Conservation (phyloP, 1,140 invertebrate genomes). For the Papilio dardanus region DNA sequence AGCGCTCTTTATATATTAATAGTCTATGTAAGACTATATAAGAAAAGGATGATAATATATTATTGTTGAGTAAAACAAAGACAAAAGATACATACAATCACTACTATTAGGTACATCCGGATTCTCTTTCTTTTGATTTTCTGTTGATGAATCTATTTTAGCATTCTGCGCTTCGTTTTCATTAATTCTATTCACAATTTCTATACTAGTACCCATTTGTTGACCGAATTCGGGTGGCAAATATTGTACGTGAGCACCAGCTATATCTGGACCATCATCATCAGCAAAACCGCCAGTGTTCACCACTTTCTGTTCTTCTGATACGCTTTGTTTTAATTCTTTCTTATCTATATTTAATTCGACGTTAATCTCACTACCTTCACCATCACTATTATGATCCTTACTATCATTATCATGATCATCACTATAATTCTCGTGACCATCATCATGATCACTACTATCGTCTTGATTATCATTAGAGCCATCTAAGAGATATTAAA, state of each 20-base stretch:
- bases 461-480: neutral
- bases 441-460: neutral
- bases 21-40: too few relatives aligned
- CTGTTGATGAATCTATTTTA: neutral
- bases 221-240: neutral
- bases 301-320: neutral
- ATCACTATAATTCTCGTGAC: neutral
- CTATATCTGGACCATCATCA: neutral
- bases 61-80: neutral
- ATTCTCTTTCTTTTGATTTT: neutral
- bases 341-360: neutral
- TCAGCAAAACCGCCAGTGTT: neutral
- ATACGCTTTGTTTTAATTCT: neutral
- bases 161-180: neutral
- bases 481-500: too few relatives aligned
- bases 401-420: slow-evolving; percentile 4
- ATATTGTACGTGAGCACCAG: neutral
- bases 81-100: neutral
- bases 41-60: too few relatives aligned
- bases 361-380: neutral
- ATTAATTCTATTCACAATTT: neutral
- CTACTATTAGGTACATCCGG: neutral
- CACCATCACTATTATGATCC: neutral
- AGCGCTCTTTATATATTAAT: too few relatives aligned
- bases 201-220: neutral